Evolutionary conservation across 2,797 vertebrate genomes (phyloP), one percentile per base, ranked within the genome.

Genomic region (Muscicapa comitata): DNA sequence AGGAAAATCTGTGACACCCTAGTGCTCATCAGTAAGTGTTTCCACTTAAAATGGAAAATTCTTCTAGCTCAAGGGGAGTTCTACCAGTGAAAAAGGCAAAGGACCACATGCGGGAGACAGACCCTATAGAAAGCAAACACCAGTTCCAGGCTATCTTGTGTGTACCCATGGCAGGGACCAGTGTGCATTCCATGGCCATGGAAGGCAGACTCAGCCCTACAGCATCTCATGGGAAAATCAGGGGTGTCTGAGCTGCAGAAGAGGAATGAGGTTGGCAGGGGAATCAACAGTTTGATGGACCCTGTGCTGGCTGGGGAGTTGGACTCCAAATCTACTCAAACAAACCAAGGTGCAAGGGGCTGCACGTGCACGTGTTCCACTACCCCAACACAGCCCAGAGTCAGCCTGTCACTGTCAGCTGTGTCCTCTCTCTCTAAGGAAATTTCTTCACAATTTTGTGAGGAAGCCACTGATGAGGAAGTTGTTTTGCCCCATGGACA

Each of bases 301-400:
- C 7, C 45, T n/a, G 62, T 9, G 7, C 53, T 28, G 45, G 20
- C 17, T 11, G 2, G 37, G 61, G 71, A 33, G 29, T 4, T 3
- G 1, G n/a, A 42, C 59, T 76, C 43, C 20, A 10, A 79, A 72
- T 20, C 40, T 23, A 8, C 50, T 54, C 1, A 1, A 65, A 72
- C 24, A 42, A 79, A 35, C 9, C 3, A 0, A 43, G 43, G 31
- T 37, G 38, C 1, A 2, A 68, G 15, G 81, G 31, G 7, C 54
- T 33, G 4, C 38, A 53, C 7, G 0, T 2, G 33, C 8, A 38
- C 0, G 0, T 25, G 33, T 33, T 35, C 20, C 77, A 29, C n/a
- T 29, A 35, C 15, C 35, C 19, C 61, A 59, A 25, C 3, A 5
- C 25, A 47, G 37, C 47, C 7, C 0, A 0, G 62, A 48, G 38